phyloP scores from a whole-genome alignment of 2,888 invertebrate species.

The Rhorus exstirpatorius region DNA sequence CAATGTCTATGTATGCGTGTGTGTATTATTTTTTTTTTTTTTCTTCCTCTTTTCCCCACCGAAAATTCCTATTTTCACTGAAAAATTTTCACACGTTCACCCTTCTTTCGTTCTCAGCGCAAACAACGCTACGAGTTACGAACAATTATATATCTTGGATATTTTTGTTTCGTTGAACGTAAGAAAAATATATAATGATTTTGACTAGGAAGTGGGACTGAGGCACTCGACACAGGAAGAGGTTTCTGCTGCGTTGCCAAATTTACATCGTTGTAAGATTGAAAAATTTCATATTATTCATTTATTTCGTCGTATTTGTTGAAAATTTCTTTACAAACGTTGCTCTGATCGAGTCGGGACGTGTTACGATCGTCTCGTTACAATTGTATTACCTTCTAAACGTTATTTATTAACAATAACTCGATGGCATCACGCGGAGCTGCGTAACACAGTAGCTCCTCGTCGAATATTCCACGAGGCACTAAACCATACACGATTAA shows the following conservation, averaged over 20 bases:
- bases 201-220: conserved; percentile 84
- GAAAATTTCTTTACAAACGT: conserved; percentile 50
- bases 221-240: conserved; percentile 79
- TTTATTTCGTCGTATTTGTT: conserved; percentile 71
- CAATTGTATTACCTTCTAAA: conserved; percentile 64
- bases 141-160: conserved; percentile 73
- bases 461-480: conserved; percentile 85
- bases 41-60: not conserved
- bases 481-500: conserved; percentile 79
- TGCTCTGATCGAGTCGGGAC: conserved; percentile 33
- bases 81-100: not conserved
- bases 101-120: not conserved
- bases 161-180: conserved; percentile 70
- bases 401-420: conserved; percentile 75
- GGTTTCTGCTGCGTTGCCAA: conserved; percentile 84
- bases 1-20: too few relatives aligned
- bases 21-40: conserved; percentile 30
- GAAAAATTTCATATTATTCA: conserved; percentile 77
- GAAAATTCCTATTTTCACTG: not conserved
- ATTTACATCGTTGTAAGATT: conserved; percentile 78
- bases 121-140: conserved; percentile 18
- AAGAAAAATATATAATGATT: conserved; percentile 73
- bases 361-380: conserved; percentile 38
- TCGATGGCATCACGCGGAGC: conserved; percentile 82
- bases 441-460: conserved; percentile 86